Conservation (phyloP, 2,888 invertebrate species). For the Cryptus armator region DNA sequence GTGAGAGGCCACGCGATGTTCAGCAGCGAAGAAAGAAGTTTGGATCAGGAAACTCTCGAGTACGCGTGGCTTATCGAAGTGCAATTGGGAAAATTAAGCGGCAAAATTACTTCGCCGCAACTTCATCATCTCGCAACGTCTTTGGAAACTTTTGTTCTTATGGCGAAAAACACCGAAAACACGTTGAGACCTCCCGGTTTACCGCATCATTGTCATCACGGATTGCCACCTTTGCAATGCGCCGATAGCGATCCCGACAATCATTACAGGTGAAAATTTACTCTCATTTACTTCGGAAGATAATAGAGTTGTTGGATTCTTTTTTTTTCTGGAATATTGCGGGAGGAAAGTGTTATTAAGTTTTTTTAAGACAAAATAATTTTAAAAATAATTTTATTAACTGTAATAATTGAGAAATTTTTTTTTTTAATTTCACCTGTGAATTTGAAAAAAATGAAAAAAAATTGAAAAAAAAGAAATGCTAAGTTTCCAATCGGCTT, state of each 20-base stretch:
- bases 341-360: too few species aligned
- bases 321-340: too few species aligned
- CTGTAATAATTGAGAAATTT: too few species aligned
- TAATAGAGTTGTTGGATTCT: too few species aligned
- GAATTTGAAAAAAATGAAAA: not conserved
- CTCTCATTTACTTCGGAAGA: not conserved
- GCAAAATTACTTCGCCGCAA: slow-evolving; percentile 95
- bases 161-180: slow-evolving; percentile 96
- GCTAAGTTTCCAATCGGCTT: not conserved
- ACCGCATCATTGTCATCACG: slow-evolving; percentile 92
- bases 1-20: slow-evolving; percentile 98
- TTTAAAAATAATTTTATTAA: too few species aligned
- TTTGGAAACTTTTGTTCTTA: slow-evolving; percentile 94
- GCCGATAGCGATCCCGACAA: slow-evolving; percentile 89
- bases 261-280: slow-evolving; percentile 87
- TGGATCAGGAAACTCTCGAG: slow-evolving; percentile 98
- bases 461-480: not conserved
- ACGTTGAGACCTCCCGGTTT: slow-evolving; percentile 93
- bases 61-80: slow-evolving; percentile 99
- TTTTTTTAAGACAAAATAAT: too few species aligned
- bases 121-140: slow-evolving; percentile 95
- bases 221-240: slow-evolving; percentile 90
- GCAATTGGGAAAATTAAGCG: slow-evolving; percentile 96
- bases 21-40: slow-evolving; percentile 94
- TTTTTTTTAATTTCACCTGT: too few species aligned